A percentile compares a stretch with the other conserved stretches of the same genome.
These are phyloP conservation scores for Leptura quadrifasciata DNA, from an alignment of 2,888 invertebrate species.

Conservation along the genomic window DNA sequence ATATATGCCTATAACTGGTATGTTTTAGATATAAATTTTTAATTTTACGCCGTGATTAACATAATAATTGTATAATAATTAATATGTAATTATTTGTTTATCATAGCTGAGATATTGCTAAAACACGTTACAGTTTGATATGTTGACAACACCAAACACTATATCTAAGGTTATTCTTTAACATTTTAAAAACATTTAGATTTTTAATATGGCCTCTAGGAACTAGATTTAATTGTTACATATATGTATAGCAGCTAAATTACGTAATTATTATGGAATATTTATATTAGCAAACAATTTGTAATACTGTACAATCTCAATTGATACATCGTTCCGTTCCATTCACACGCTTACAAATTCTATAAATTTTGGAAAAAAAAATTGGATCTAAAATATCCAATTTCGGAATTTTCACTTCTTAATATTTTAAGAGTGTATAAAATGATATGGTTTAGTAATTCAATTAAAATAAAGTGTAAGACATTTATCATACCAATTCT, in stretches of 20 bases:
- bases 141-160: conserved; percentile 72
- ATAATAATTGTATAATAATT: conserved; percentile 33
- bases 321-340: conserved; percentile 36
- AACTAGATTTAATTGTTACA: conserved; percentile 67
- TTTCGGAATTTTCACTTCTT: background rate
- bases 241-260: conserved; percentile 54
- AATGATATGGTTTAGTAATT: background rate
- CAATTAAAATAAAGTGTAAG: background rate
- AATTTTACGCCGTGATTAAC: conserved; percentile 32
- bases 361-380: conserved; percentile 7
- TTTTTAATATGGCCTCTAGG: conserved; percentile 69
- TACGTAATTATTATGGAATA: conserved; percentile 61
- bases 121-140: conserved; percentile 69
- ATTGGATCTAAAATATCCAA: background rate
- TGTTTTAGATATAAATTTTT: conserved; percentile 30
- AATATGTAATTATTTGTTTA: conserved; percentile 32
- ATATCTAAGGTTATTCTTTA: conserved; percentile 59
- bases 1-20: conserved; percentile 26
- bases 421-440: background rate
- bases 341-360: conserved; percentile 20
- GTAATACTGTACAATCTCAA: conserved; percentile 71
- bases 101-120: conserved; percentile 42
- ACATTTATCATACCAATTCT: too few species aligned
- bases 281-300: conserved; percentile 64
- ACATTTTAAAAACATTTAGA: conserved; percentile 67